Percentiles rank a stretch among this genome's conserved stretches.
phyloP scores from a whole-genome alignment of 2,888 invertebrate species.

The Diogma glabrata region DNA sequence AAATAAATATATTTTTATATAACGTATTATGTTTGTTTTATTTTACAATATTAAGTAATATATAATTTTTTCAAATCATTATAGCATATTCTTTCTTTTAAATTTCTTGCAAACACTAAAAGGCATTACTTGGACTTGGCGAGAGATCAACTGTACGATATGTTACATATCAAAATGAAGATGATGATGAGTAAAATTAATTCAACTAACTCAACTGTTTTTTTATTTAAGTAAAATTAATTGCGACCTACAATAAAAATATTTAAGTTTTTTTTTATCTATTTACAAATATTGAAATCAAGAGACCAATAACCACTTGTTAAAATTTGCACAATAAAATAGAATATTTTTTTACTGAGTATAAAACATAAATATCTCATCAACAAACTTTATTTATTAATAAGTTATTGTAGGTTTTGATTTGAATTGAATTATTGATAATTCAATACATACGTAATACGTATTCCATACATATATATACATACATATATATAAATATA shows the following conservation, averaged over 20 bases:
- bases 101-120: too few species aligned
- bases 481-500: not conserved
- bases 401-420: not conserved
- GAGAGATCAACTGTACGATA: slow-evolving; percentile 90
- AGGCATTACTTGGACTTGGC: slow-evolving; percentile 41
- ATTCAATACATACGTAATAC: too few species aligned
- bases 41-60: too few species aligned
- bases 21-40: too few species aligned
- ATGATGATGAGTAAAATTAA: slow-evolving; percentile 68
- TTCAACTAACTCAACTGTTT: too few species aligned
- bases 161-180: slow-evolving; percentile 89
- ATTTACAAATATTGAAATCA: not conserved
- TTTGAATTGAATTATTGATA: too few species aligned
- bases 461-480: too few species aligned
- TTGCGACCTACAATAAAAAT: not conserved
- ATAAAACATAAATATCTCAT: not conserved
- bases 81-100: too few species aligned
- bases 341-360: not conserved
- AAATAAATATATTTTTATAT: too few species aligned
- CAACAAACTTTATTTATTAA: not conserved
- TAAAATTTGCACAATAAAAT: slow-evolving; percentile 10
- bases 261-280: not conserved
- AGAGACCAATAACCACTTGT: slow-evolving; percentile 5
- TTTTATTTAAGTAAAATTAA: not conserved
- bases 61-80: too few species aligned